Base-by-base conservation (phyloP, 2,113 vertebrate species). In the Columbina picui region DNA sequence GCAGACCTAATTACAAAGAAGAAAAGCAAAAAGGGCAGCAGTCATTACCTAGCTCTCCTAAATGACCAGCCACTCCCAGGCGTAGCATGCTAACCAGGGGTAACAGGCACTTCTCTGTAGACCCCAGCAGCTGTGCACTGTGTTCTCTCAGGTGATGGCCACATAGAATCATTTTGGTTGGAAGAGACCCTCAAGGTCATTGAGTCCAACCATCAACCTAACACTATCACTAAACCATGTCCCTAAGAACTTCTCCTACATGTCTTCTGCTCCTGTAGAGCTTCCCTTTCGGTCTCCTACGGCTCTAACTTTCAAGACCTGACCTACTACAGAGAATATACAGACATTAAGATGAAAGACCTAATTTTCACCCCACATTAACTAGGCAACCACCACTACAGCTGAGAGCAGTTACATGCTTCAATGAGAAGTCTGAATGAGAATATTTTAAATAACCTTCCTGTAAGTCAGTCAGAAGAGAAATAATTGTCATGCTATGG, bases 61-160 rank as follows among this genome's bases (percentile, higher is more conserved):
- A 65, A 45, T 1, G 17, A 71, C n/a, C 47, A 57, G 14, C 34
- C 59, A 5, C n/a, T 56, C 47, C 26, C 26, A 47, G 16, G n/a
- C 7, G 3, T 0, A 12, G n/a, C 47, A 39, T 2, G 18, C 17
- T 39, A 38, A 32, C 19, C 52, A 34, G 61, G 1, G 14, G 5
- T 6, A 69, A 43, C 6, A 7, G 5, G 65, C 47, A 39, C 45
- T 47, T 57, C 70, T 59, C 65, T 76, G 59, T 39, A n/a, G 3
- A 22, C 8, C 22, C 47, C 32, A 64, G 77, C 32, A 41, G 25
- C 47, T 59, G 45, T 9, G 47, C 52, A 59, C 59, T 12, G 19
- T 45, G 8, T 36, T 30, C 34, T 56, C 15, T n/a, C 36, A 7
- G 26, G 49, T 5, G 10, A 10, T 10, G 20, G 34, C 32, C 38